Evolutionary conservation across 2,797 vertebrate species (phyloP), one percentile per base, ranked within the genome.

Genomic region (Pelodytes ibericus): DNA sequence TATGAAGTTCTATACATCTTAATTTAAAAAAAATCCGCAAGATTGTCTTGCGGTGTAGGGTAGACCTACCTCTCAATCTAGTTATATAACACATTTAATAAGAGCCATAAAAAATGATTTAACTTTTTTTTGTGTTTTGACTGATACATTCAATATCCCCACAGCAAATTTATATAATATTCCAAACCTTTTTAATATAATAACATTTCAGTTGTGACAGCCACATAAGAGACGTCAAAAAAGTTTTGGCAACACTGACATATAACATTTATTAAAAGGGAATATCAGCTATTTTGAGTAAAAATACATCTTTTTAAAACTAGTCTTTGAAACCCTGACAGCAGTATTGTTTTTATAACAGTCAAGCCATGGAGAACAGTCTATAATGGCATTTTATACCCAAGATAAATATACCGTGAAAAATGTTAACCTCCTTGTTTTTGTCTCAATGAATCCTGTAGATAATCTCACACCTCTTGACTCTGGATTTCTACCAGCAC

Each of bases 321-420:
- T n/a, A 85, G 83, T 83, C 82, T 82, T 75, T 80, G 78, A 82
- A 82, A 74, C 85, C 86, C 88, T 87, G 86, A 87, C 83, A 68
- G 83, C 2, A 6, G 81, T 22, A 20, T 74, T 75, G 49, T 63
- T 39, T 72, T 59, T 8, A 1, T 87, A 89, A 88, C 88, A 89
- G 87, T 88, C 88, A 58, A 83, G 84, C 81, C 73, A 0, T 0
- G 68, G 49, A 82, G 22, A 84, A 82, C 84, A 85, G 86, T 86
- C 63, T 0, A 29, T 39, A 73, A 75, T 3, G 63, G 1, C 9
- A 82, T 0, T 0, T 0, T 62, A 58, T 36, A 26, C 53, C n/a
- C 27, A 71, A 69, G 47, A 64, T 49, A 25, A 82, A 64, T 80
- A 13, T 0, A 5, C 61, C 0, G 68, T 1, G 57, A 27, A 27